Percentiles rank a stretch among this genome's conserved stretches.
Evolutionary conservation across 64 coral and sea anemone genomes (phyloP).

Genomic region (Montipora sp.): DNA sequence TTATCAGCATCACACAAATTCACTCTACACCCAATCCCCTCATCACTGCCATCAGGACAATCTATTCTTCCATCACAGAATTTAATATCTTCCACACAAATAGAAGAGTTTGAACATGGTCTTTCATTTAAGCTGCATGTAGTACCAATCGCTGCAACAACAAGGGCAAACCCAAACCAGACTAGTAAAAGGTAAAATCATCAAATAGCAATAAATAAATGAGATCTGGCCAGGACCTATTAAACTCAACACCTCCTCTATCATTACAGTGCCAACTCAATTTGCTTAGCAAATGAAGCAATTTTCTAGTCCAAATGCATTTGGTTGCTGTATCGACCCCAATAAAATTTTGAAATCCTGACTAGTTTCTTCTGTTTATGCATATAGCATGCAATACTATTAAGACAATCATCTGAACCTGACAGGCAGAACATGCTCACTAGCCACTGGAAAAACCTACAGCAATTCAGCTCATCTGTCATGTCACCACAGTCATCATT

Average conservation of each 20-base stretch:
- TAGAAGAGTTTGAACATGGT: conserved; percentile 58
- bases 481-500: conserved; percentile 76
- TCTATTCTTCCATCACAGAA: conserved; percentile 78
- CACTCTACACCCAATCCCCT: conserved; percentile 73
- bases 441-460: conserved; percentile 37
- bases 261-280: no score
- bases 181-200: no score
- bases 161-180: not conserved
- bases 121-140: conserved; percentile 32
- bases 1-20: conserved; percentile 61
- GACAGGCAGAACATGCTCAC: not conserved
- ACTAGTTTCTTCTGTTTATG: no score
- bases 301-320: no score
- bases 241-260: no score
- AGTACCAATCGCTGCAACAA: not conserved
- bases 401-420: no score
- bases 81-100: conserved; percentile 53
- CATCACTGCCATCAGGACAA: conserved; percentile 80
- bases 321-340: no score
- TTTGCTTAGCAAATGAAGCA: no score
- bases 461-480: conserved; percentile 74
- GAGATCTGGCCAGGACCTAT: no score
- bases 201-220: no score
- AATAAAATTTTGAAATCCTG: no score
- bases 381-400: no score